Evolutionary conservation across 2,888 invertebrate species (phyloP).

Genomic region (Trachelus troglodyta): DNA sequence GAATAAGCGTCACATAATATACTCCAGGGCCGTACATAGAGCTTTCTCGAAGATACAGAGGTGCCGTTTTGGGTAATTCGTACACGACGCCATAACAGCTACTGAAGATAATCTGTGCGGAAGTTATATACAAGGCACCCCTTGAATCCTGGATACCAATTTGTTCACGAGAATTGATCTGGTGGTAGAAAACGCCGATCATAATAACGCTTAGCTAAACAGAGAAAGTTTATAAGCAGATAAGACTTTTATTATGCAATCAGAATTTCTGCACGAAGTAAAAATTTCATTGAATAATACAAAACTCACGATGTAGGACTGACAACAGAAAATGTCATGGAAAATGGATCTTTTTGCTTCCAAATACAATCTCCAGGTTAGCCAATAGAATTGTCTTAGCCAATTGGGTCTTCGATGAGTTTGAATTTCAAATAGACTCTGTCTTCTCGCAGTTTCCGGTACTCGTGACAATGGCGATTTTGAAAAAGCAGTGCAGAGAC

Average conservation of each 20-base stretch:
- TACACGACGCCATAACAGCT: slow-evolving; percentile 68
- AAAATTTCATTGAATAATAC: slow-evolving; percentile 19
- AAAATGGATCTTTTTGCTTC: slow-evolving; percentile 60
- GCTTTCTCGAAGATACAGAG: slow-evolving; percentile 67
- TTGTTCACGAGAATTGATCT: slow-evolving; percentile 66
- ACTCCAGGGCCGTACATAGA: slow-evolving; percentile 67
- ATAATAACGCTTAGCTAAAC: slow-evolving; percentile 27
- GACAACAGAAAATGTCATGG: slow-evolving; percentile 22
- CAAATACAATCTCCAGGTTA: slow-evolving; percentile 65
- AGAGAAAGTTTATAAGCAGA: slow-evolving; percentile 2
- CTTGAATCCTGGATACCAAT: slow-evolving; percentile 67
- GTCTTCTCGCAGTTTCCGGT: not conserved
- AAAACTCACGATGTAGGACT: slow-evolving; percentile 26
- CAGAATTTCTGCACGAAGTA: no score
- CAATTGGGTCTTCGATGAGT: slow-evolving; percentile 52
- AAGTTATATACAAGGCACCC: slow-evolving; percentile 69
- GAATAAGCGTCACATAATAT: slow-evolving; percentile 58
- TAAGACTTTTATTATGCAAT: not conserved
- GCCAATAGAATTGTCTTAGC: slow-evolving; percentile 64
- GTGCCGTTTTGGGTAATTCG: slow-evolving; percentile 65
- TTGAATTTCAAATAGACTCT: slow-evolving; percentile 2
- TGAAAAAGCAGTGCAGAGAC: not conserved
- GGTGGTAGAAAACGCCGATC: slow-evolving; percentile 65
- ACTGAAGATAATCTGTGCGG: slow-evolving; percentile 68
- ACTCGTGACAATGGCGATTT: not conserved